Percentiles rank a stretch among this genome's conserved stretches.
phyloP scores from a whole-genome alignment of 2,113 vertebrate species.

The Acinonyx jubatus region DNA sequence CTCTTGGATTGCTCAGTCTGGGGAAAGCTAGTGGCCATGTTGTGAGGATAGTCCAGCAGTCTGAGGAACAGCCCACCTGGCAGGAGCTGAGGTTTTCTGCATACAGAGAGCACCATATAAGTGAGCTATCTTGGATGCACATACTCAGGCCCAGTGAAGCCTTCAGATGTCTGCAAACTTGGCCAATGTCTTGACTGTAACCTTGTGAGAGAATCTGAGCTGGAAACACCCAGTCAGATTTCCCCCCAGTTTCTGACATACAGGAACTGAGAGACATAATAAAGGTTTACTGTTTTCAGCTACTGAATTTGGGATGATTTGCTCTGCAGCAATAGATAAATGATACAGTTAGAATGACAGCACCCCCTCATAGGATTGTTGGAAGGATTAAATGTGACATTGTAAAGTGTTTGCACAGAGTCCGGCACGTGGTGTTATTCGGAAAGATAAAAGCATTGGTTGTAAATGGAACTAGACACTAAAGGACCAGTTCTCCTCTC shows the following conservation, averaged over 20 bases:
- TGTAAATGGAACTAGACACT: not conserved
- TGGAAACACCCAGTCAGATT: not conserved
- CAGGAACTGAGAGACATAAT: not conserved
- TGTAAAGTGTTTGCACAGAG: not conserved
- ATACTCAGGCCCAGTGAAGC: not conserved
- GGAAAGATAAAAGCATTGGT: constrained; percentile 16
- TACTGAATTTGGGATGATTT: not conserved
- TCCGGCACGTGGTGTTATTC: not conserved
- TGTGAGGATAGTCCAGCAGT: not conserved
- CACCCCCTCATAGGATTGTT: not conserved
- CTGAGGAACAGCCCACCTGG: not conserved
- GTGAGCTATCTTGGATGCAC: not conserved
- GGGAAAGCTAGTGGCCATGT: not conserved
- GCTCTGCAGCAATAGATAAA: not conserved
- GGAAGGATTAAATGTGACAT: not conserved
- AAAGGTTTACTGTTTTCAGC: not conserved
- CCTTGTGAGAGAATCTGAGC: not conserved
- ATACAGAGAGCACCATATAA: not conserved
- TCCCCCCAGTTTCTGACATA: not conserved
- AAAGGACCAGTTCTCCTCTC: not conserved
- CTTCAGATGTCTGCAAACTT: not conserved
- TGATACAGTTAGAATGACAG: not conserved
- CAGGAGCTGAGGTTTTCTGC: not conserved
- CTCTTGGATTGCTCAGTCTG: not conserved
- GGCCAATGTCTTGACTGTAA: not conserved